A percentile compares a stretch with the other conserved stretches of the same genome.
phyloP scores from a whole-genome alignment of 2,113 vertebrate genomes.

The Triplophysa dalaica region DNA sequence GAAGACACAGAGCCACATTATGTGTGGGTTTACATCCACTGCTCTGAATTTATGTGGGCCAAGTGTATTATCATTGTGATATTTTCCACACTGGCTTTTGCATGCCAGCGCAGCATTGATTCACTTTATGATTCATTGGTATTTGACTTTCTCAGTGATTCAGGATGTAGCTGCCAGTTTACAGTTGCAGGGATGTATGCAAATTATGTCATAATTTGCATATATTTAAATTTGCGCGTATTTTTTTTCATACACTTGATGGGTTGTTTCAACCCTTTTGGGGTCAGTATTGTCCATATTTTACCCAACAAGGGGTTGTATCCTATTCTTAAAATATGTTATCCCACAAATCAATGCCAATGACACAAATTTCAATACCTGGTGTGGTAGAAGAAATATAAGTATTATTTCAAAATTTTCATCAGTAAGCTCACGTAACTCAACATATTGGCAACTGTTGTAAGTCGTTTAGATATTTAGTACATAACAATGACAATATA shows the following conservation, averaged over 20 bases:
- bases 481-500: no score
- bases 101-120: constrained; percentile 22
- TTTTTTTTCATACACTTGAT: not conserved
- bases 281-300: no score
- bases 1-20: not conserved
- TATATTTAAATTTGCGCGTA: not conserved
- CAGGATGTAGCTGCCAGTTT: constrained; percentile 13
- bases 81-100: constrained; percentile 8
- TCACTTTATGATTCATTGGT: constrained; percentile 38
- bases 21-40: constrained; percentile 33
- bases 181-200: not conserved
- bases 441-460: no score
- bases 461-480: no score
- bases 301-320: no score
- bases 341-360: no score
- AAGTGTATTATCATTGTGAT: constrained; percentile 29
- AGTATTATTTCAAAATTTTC: no score
- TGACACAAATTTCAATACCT: no score
- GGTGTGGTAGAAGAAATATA: no score
- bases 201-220: not conserved
- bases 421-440: no score
- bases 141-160: constrained; percentile 32
- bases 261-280: no score
- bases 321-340: no score
- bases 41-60: constrained; percentile 35